These are phyloP conservation scores for Argyresthia goedartella DNA, from an alignment of 2,888 invertebrate genomes.

Conservation along the genomic window DNA sequence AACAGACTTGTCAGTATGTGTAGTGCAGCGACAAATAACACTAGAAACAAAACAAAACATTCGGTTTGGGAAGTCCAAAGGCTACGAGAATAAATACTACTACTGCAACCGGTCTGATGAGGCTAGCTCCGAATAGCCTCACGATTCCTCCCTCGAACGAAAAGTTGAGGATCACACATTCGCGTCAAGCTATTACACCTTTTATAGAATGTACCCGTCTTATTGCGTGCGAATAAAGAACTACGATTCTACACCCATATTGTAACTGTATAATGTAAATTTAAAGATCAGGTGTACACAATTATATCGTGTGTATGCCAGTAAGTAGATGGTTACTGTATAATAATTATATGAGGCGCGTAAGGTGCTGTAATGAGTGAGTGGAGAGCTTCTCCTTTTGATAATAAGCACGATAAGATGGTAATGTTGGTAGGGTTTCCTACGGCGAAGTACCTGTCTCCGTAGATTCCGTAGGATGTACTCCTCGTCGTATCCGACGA, in stretches of 20 bases:
- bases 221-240: too few relatives aligned
- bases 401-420: background rate
- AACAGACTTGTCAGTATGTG: too few relatives aligned
- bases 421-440: background rate
- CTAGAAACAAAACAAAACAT: too few relatives aligned
- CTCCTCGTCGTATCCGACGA: too few relatives aligned
- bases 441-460: background rate
- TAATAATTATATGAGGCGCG: too few relatives aligned
- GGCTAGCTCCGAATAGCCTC: constrained; percentile 56
- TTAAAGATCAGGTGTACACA: background rate
- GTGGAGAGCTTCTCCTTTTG: too few relatives aligned
- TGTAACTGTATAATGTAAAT: background rate
- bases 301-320: background rate
- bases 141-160: constrained; percentile 61
- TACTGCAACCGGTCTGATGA: constrained; percentile 54
- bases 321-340: background rate
- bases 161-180: constrained; percentile 13
- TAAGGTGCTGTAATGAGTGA: too few relatives aligned
- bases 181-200: background rate
- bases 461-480: too few relatives aligned
- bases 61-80: constrained; percentile 61
- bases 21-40: too few relatives aligned
- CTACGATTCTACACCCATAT: too few relatives aligned
- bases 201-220: too few relatives aligned
- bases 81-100: constrained; percentile 67